Evolutionary conservation across 2,888 invertebrate species (phyloP).

Genomic region (Sphinx pinastri): DNA sequence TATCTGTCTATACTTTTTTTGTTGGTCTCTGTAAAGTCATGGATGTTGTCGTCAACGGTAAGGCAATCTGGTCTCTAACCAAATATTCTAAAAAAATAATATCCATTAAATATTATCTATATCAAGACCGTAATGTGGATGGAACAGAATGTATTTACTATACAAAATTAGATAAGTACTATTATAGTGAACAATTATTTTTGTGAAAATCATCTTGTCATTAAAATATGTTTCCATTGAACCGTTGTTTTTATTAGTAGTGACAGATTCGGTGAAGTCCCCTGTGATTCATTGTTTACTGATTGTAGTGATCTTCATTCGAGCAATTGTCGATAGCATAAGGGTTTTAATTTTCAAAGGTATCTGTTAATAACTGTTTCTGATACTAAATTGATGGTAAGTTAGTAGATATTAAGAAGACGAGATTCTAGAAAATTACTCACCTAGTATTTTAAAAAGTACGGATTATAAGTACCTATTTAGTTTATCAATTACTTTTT

Average conservation of each 20-base stretch:
- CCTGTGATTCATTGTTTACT: slow-evolving; percentile 27
- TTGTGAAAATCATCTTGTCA: slow-evolving; percentile 75
- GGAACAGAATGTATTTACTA: slow-evolving; percentile 31
- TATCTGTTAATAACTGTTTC: too few relatives aligned
- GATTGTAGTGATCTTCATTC: slow-evolving; percentile 14
- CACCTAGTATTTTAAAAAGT: too few relatives aligned
- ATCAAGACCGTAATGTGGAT: not conserved
- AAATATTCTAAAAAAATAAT: slow-evolving; percentile 12
- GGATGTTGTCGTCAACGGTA: slow-evolving; percentile 8
- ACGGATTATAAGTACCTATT: too few relatives aligned
- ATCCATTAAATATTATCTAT: slow-evolving; percentile 5
- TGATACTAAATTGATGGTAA: too few relatives aligned
- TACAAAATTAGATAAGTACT: slow-evolving; percentile 36
- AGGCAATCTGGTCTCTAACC: not conserved
- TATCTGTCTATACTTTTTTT: slow-evolving; percentile 1
- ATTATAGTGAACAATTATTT: slow-evolving; percentile 54
- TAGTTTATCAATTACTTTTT: too few relatives aligned
- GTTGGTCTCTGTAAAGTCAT: slow-evolving; percentile 2
- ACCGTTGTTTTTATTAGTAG: slow-evolving; percentile 46
- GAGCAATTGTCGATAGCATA: not conserved
- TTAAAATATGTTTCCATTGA: slow-evolving; percentile 70
- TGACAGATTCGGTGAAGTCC: slow-evolving; percentile 30
- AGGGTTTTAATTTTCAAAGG: not conserved
- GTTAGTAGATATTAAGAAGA: too few relatives aligned
- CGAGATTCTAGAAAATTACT: too few relatives aligned